These are phyloP conservation scores for Clytia hemisphaerica DNA, from an alignment of 30 jellyfish, hydroid and myxozoan species.

Conservation along the genomic window DNA sequence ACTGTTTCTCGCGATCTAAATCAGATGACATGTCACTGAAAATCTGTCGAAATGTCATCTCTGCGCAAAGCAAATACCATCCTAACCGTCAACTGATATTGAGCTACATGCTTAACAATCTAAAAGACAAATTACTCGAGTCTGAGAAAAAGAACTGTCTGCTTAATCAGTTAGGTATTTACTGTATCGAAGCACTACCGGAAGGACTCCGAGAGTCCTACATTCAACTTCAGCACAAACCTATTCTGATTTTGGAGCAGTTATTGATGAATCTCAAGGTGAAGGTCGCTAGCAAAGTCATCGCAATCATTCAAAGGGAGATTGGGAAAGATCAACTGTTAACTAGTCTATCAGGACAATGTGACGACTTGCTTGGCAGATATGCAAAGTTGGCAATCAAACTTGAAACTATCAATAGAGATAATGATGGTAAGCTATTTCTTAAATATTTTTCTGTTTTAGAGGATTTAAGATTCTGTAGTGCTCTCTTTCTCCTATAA, in stretches of 20 bases:
- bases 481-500: too few relatives aligned
- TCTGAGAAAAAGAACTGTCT: background rate
- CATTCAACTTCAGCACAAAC: constrained; percentile 44
- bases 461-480: too few relatives aligned
- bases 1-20: constrained; percentile 23
- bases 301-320: constrained; percentile 18
- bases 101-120: constrained; percentile 32
- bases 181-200: constrained; percentile 43
- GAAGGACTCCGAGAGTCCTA: constrained; percentile 29
- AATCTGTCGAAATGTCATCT: constrained; percentile 42
- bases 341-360: constrained; percentile 12
- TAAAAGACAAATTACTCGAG: constrained; percentile 23
- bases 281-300: constrained; percentile 47
- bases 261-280: constrained; percentile 77
- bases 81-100: background rate
- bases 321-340: constrained; percentile 17
- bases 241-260: constrained; percentile 72
- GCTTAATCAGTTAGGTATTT: constrained; percentile 38
- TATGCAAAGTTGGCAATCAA: constrained; percentile 78
- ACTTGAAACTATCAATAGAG: too few relatives aligned
- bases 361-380: constrained; percentile 50
- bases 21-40: constrained; percentile 43
- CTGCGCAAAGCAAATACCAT: constrained; percentile 20
- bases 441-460: too few relatives aligned
- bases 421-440: too few relatives aligned